Evolutionary conservation across 2,888 invertebrate species (phyloP).

Genomic region (Nemurella pictetii): DNA sequence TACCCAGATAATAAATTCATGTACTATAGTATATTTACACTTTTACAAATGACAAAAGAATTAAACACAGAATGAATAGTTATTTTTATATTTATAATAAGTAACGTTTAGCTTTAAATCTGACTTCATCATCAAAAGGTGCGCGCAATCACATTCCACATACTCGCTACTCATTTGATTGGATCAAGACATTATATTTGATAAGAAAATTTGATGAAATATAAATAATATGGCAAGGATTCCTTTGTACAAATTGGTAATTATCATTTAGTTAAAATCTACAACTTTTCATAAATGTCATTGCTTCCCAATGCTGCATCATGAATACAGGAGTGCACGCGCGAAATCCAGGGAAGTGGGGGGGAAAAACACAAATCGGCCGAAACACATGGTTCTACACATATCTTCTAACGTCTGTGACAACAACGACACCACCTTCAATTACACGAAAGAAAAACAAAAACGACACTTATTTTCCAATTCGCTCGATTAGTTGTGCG

Average conservation of each 20-base stretch:
- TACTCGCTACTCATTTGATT: background rate
- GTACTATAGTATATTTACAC: conserved; percentile 41
- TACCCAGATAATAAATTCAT: background rate
- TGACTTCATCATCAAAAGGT: background rate
- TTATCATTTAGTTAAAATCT: background rate
- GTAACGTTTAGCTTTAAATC: conserved; percentile 28
- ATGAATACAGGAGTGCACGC: background rate
- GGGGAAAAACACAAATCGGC: background rate
- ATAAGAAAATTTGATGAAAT: background rate
- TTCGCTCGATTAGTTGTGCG: background rate
- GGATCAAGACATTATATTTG: background rate
- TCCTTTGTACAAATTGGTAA: background rate
- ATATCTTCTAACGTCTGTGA: background rate
- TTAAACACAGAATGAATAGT: conserved; percentile 36
- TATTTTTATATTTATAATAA: conserved; percentile 32
- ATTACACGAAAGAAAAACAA: background rate
- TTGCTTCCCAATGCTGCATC: background rate
- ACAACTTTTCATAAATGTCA: background rate
- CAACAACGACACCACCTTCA: background rate
- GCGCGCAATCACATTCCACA: background rate
- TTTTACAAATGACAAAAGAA: conserved; percentile 42
- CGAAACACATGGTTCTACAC: background rate
- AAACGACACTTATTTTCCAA: background rate
- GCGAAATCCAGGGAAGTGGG: background rate
- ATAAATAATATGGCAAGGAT: background rate